phyloP scores from a whole-genome alignment of 2,113 vertebrate genomes.

The Patagioenas fasciata region DNA sequence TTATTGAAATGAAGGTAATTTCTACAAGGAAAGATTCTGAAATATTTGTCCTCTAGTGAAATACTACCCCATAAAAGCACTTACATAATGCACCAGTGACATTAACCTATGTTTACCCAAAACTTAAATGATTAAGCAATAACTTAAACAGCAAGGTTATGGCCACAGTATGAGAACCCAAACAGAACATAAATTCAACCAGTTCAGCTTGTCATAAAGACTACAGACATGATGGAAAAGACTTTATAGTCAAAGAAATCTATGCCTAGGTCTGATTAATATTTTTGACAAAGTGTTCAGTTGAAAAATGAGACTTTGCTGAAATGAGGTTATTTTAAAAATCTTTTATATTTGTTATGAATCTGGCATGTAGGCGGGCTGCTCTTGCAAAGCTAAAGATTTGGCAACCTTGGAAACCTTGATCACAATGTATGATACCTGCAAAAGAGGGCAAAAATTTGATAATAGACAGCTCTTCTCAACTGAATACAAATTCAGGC shows the following conservation, averaged over 20 bases:
- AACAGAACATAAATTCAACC: constrained; percentile 35
- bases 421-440: not conserved
- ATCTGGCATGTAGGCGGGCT: not conserved
- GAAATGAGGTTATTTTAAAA: not conserved
- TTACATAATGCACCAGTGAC: not conserved
- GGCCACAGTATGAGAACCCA: not conserved
- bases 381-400: constrained; percentile 8
- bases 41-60: constrained; percentile 3
- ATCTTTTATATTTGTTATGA: constrained; percentile 10
- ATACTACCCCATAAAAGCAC: not conserved
- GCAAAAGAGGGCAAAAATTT: not conserved
- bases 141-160: not conserved
- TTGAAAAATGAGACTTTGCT: constrained; percentile 43
- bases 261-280: constrained; percentile 36
- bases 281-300: constrained; percentile 37
- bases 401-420: constrained; percentile 26
- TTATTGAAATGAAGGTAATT: constrained; percentile 4
- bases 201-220: constrained; percentile 48
- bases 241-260: constrained; percentile 25
- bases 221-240: constrained; percentile 29
- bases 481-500: not conserved
- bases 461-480: not conserved
- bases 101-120: constrained; percentile 8
- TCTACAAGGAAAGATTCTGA: not conserved
- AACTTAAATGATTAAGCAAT: not conserved